Evolutionary conservation across 2,113 vertebrate genomes (phyloP).

Genomic region (Cavia porcellus): DNA sequence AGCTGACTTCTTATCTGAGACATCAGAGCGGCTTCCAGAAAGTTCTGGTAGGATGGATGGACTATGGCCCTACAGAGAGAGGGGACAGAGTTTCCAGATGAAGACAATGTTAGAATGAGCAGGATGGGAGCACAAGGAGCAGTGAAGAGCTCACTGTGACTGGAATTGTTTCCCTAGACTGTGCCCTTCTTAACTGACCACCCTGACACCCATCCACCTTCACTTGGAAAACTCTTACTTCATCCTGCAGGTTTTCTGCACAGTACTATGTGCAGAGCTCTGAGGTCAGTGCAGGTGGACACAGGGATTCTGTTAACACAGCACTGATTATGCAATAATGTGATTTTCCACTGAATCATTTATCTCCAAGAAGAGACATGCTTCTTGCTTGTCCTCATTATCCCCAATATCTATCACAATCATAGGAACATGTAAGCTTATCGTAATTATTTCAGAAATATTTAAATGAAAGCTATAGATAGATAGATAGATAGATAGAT

Average conservation of each 20-base stretch:
- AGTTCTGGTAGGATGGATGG: background rate
- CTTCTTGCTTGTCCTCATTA: background rate
- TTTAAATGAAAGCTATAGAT: background rate
- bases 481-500: accelerated
- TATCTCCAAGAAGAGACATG: background rate
- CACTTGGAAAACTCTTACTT: background rate
- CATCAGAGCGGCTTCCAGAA: background rate
- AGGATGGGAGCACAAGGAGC: background rate
- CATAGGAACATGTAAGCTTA: background rate
- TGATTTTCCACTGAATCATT: accelerated
- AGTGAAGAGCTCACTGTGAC: background rate
- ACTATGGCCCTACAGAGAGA: background rate
- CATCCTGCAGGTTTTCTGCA: background rate
- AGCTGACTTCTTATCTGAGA: background rate
- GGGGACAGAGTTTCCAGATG: background rate
- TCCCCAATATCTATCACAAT: background rate
- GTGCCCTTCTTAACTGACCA: background rate
- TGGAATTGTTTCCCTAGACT: background rate
- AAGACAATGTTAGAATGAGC: background rate
- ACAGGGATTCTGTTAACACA: background rate
- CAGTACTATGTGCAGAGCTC: background rate
- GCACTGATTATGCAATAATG: background rate
- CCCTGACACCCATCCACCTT: accelerated
- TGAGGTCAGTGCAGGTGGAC: background rate
- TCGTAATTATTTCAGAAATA: background rate